Evolutionary conservation across 2,113 vertebrate genomes (phyloP).

Genomic region (Ciconia stormi): DNA sequence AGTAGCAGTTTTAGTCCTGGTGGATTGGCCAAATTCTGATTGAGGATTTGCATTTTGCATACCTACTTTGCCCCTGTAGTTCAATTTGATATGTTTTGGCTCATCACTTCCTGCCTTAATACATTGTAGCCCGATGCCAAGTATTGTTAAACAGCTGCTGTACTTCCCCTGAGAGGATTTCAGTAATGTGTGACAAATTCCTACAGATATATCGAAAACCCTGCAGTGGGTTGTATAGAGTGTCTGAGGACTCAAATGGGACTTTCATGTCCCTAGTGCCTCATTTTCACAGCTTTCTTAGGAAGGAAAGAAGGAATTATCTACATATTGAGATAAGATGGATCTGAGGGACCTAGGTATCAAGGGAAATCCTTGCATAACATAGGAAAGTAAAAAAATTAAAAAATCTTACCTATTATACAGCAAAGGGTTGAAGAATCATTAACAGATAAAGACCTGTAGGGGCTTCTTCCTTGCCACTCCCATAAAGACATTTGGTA

Average conservation of each 20-base stretch:
- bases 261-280: neutral
- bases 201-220: neutral
- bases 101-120: slow-evolving; percentile 59
- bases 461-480: neutral
- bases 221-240: neutral
- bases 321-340: neutral
- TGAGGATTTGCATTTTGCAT: slow-evolving; percentile 56
- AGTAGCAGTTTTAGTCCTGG: slow-evolving; percentile 25
- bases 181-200: slow-evolving; percentile 37
- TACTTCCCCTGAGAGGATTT: slow-evolving; percentile 39
- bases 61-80: slow-evolving; percentile 39
- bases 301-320: neutral
- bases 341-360: neutral
- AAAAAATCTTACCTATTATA: neutral
- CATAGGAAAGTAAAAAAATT: neutral
- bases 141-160: slow-evolving; percentile 58
- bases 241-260: neutral
- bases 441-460: neutral
- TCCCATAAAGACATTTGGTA: neutral
- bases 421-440: neutral
- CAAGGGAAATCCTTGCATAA: neutral
- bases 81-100: slow-evolving; percentile 63
- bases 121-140: neutral
- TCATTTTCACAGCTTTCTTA: neutral
- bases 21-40: neutral